Percentiles rank a stretch among this genome's conserved stretches.
phyloP scores from a whole-genome alignment of 1,140 invertebrate species.

The Drosophila santomea region DNA sequence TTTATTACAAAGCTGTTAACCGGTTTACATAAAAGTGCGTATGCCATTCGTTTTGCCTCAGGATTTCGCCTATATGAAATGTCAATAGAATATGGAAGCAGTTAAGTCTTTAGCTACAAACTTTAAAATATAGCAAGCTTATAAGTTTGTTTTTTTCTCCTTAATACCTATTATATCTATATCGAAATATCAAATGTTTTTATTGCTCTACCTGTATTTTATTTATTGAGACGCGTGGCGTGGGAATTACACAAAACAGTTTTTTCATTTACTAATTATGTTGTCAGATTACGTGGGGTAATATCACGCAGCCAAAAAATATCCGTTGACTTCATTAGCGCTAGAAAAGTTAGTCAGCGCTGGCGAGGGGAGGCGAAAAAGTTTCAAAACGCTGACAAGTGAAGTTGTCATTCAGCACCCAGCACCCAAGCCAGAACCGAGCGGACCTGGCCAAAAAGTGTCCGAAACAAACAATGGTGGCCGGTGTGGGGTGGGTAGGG shows the following conservation, averaged over 20 bases:
- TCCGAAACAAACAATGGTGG: conserved; percentile 70
- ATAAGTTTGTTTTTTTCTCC: too few species aligned
- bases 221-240: too few species aligned
- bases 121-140: too few species aligned
- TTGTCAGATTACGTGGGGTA: conserved; percentile 25
- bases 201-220: too few species aligned
- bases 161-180: too few species aligned
- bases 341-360: conserved; percentile 56
- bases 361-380: conserved; percentile 54
- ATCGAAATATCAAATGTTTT: too few species aligned
- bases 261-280: conserved; percentile 62
- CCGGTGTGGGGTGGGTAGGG: neutral
- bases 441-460: conserved; percentile 58
- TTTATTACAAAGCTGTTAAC: conserved; percentile 1
- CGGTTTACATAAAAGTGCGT: conserved; percentile 1
- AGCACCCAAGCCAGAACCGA: conserved; percentile 36
- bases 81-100: neutral
- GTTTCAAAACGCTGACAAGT: conserved; percentile 75
- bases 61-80: neutral
- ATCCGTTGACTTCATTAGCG: conserved; percentile 78
- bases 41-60: too few species aligned
- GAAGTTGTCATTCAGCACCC: conserved; percentile 76
- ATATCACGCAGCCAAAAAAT: conserved; percentile 49
- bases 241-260: conserved; percentile 23
- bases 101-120: neutral